Evolutionary conservation across 2,888 invertebrate species (phyloP), one percentile per base, ranked within the genome.

Genomic region (Eilema sororculum): DNA sequence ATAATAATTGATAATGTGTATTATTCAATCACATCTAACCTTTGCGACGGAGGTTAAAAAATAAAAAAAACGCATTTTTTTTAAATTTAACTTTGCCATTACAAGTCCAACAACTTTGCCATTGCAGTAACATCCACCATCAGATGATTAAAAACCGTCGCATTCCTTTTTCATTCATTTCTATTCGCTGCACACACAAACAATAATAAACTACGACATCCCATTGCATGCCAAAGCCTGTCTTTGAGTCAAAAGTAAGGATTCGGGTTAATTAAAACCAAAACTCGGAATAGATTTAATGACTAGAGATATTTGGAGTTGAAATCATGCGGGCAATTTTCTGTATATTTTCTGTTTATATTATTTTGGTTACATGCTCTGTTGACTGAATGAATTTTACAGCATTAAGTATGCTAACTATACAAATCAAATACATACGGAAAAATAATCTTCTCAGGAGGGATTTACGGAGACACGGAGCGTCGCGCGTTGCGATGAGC

Each of bases 251-350:
- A 28, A 59, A 69, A 63, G 13, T 37, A 4, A 59, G 69, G 59
- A 46, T 61, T 58, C 28, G 25, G 62, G 57, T 71, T 68, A 72
- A 72, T 68, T 68, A 69, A 64, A 60, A 68, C 58, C 46, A 52
- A 56, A 52, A 69, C 64, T 68, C 30, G 30, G 33, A 58, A 68
- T 64, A 68, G 5, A n/a, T 25, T 66, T 59, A 20, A 25, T 16
- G 25, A 33, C 58, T n/a, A 20, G 20, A 37, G n/a, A 25, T 16
- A 66, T 66, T 65, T 66, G 1, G 13, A 25, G 20, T 25, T 37
- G 20, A 66, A 66, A 37, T 66, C 41, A 59, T 41, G 66, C 59
- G 28, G 66, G 41, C n/a, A 22, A 56, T 56, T 65, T 65, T 64
- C n/a, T n/a, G 12, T n/a, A n/a, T n/a, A n/a, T 28, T 52, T n/a